Evolutionary conservation across 1,140 invertebrate genomes (phyloP).

Genomic region (Periplaneta americana): DNA sequence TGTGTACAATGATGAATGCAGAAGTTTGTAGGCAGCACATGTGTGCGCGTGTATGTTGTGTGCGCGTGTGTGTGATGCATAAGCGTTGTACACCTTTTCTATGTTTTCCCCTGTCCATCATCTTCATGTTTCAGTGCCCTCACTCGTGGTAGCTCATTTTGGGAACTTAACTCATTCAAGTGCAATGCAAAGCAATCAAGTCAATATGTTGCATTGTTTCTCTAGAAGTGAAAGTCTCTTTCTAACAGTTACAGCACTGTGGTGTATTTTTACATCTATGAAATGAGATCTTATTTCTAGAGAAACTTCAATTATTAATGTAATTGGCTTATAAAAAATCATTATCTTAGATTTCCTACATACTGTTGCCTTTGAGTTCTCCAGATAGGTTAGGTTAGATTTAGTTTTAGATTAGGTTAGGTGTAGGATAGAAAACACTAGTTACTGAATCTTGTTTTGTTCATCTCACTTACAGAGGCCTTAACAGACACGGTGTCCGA

Average conservation of each 20-base stretch:
- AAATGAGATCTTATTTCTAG: neutral
- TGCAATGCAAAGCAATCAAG: neutral
- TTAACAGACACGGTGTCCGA: neutral
- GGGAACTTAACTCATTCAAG: neutral
- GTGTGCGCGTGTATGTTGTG: neutral
- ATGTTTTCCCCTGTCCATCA: too few species aligned
- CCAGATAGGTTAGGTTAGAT: neutral
- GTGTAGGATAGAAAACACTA: neutral
- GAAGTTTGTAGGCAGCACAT: neutral
- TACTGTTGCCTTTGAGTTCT: neutral
- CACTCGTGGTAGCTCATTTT: neutral
- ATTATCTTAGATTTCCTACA: neutral
- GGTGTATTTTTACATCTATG: too few species aligned
- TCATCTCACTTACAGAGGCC: constrained; percentile 1
- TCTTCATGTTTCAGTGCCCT: neutral
- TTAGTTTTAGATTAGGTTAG: neutral
- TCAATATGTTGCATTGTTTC: neutral
- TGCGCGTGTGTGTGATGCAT: neutral
- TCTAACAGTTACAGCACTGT: too few species aligned
- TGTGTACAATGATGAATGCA: too few species aligned
- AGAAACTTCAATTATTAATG: neutral
- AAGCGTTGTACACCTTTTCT: neutral
- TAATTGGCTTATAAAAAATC: neutral
- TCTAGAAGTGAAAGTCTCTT: too few species aligned
- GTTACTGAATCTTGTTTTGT: neutral